phyloP scores from a whole-genome alignment of 1,140 invertebrate genomes.

The Tetramorium simillimum region DNA sequence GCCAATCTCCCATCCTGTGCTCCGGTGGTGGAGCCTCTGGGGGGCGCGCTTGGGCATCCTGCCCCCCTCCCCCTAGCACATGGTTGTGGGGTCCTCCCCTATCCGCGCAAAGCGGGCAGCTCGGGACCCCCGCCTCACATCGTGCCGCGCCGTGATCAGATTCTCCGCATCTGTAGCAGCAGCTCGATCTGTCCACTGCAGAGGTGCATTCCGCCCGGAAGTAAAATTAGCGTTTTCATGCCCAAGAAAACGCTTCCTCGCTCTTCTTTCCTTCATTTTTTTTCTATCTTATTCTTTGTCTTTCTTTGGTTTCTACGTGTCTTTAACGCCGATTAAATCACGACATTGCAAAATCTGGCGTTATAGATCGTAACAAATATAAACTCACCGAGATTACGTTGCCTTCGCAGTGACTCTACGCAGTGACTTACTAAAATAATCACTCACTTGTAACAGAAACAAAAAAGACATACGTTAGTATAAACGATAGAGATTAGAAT shows the following conservation, averaged over 20 bases:
- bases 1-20: too few species aligned
- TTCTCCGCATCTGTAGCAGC: too few species aligned
- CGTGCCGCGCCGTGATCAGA: too few species aligned
- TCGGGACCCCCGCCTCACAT: too few species aligned
- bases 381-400: constrained; percentile 58
- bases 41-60: too few species aligned
- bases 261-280: neutral
- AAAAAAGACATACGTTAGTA: constrained; percentile 30
- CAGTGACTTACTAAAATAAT: constrained; percentile 12
- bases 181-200: too few species aligned
- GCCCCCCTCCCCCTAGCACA: too few species aligned
- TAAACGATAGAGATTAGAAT: constrained; percentile 5
- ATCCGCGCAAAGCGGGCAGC: too few species aligned
- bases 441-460: constrained; percentile 76
- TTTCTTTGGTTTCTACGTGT: constrained; percentile 10
- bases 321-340: constrained; percentile 2
- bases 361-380: constrained; percentile 13
- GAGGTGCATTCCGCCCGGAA: too few species aligned
- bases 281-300: constrained; percentile 6
- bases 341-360: constrained; percentile 13
- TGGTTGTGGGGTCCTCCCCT: too few species aligned
- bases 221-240: too few species aligned
- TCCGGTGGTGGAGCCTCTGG: too few species aligned
- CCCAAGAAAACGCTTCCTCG: neutral
- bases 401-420: neutral